Conservation (phyloP, 2,113 vertebrate genomes). For the Scolopax mira region DNA sequence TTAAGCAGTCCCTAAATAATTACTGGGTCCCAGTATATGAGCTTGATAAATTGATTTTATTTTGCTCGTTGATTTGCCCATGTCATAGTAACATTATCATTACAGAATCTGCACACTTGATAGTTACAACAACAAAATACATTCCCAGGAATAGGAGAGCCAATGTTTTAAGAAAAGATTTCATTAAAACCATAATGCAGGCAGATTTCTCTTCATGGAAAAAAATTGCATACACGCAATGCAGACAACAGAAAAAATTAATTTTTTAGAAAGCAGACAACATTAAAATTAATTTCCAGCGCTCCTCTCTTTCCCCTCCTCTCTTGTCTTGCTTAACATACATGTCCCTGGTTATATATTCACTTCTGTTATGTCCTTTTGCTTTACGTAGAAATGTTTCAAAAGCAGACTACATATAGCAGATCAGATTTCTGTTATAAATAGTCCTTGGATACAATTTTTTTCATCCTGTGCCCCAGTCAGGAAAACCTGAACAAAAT, state of each 20-base stretch:
- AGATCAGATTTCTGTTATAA: not conserved
- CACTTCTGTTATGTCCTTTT: not conserved
- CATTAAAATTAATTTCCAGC: not conserved
- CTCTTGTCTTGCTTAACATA: not conserved
- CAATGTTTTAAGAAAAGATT: conserved; percentile 31
- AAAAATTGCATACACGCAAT: not conserved
- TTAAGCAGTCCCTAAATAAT: conserved; percentile 24
- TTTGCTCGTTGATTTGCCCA: conserved; percentile 47
- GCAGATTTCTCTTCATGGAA: not conserved
- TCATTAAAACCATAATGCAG: not conserved
- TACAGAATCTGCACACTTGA: conserved; percentile 43
- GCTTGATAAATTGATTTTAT: conserved; percentile 54
- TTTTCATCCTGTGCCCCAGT: not conserved
- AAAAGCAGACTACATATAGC: not conserved
- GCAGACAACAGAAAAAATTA: too few relatives aligned
- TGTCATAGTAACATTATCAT: conserved; percentile 33
- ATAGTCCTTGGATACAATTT: not conserved
- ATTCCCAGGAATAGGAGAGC: not conserved
- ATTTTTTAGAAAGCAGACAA: conserved; percentile 19
- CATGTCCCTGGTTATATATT: not conserved
- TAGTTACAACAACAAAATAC: conserved; percentile 10
- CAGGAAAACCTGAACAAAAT: not conserved
- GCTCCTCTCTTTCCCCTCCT: not conserved
- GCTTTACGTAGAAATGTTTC: not conserved
- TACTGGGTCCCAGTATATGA: not conserved